Percentiles rank a stretch among this genome's conserved stretches.
Evolutionary conservation across 2,888 invertebrate genomes (phyloP).

Genomic region (Heteromurus nitidus): DNA sequence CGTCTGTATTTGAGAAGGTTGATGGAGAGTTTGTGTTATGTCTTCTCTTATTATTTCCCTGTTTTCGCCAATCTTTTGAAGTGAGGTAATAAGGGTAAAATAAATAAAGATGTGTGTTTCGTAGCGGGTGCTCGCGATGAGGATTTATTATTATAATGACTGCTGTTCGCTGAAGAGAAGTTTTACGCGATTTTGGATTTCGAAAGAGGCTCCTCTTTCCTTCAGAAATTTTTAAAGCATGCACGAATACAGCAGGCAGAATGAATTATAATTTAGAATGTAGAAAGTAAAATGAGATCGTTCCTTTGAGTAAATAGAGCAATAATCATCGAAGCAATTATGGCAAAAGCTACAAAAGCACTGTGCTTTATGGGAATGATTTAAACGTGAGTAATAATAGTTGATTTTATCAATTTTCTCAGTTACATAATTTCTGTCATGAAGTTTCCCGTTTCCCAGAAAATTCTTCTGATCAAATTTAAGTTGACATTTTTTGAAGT

Average conservation of each 20-base stretch:
- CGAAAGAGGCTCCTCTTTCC: neutral
- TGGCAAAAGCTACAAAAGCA: slow-evolving; percentile 26
- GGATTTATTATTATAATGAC: neutral
- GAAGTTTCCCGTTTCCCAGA: neutral
- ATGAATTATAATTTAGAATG: neutral
- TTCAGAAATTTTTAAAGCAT: too few relatives aligned
- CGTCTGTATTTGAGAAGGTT: neutral
- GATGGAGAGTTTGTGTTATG: neutral
- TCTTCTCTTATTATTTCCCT: neutral
- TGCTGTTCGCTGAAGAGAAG: neutral
- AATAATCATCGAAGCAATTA: slow-evolving; percentile 40
- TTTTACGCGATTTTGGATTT: neutral
- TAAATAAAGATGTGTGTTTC: slow-evolving; percentile 20
- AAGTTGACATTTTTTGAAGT: neutral
- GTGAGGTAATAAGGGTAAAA: slow-evolving; percentile 29
- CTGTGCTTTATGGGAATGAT: too few relatives aligned
- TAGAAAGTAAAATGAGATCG: neutral
- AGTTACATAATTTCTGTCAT: slow-evolving; percentile 15
- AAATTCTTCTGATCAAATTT: too few relatives aligned
- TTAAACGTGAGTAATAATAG: too few relatives aligned
- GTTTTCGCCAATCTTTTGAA: slow-evolving; percentile 30
- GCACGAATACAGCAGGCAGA: too few relatives aligned
- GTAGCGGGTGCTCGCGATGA: neutral
- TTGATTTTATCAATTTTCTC: too few relatives aligned
- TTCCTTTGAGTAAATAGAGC: neutral